Conservation (phyloP, 2,888 invertebrate species). For the Chloromyia formosa region DNA sequence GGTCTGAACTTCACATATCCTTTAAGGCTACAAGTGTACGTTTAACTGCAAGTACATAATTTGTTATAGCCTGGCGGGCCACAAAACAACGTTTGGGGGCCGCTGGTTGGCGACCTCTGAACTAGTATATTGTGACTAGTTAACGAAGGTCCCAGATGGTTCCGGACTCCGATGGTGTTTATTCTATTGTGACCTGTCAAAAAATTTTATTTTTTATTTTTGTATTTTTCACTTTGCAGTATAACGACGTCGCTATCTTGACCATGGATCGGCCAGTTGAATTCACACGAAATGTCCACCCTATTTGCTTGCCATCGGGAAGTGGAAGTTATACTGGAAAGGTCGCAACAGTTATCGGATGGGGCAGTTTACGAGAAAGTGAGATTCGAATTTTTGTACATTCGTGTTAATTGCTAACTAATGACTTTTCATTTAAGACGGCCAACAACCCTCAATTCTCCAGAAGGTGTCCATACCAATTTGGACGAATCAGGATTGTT, state of each 20-base stretch:
- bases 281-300: slow-evolving; percentile 76
- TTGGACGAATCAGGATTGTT: slow-evolving; percentile 82
- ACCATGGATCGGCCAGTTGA: slow-evolving; percentile 80
- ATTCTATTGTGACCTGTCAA: too few relatives aligned
- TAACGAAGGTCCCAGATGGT: too few relatives aligned
- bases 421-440: slow-evolving; percentile 67
- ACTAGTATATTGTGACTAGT: too few relatives aligned
- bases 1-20: too few relatives aligned
- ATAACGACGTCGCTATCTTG: slow-evolving; percentile 84
- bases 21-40: too few relatives aligned
- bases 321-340: slow-evolving; percentile 73
- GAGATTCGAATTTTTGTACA: slow-evolving; percentile 59
- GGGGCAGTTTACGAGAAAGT: slow-evolving; percentile 87
- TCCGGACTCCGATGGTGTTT: too few relatives aligned
- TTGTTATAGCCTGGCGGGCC: too few relatives aligned
- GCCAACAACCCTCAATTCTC: slow-evolving; percentile 80
- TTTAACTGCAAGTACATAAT: too few relatives aligned
- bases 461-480: slow-evolving; percentile 87
- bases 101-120: too few relatives aligned
- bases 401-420: background rate
- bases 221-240: slow-evolving; percentile 63
- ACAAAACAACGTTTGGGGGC: too few relatives aligned
- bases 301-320: slow-evolving; percentile 77
- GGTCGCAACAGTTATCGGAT: slow-evolving; percentile 84
- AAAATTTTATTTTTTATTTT: too few relatives aligned